Base-by-base conservation (phyloP, 2,888 invertebrate genomes). In the Phytoseiulus persimilis region DNA sequence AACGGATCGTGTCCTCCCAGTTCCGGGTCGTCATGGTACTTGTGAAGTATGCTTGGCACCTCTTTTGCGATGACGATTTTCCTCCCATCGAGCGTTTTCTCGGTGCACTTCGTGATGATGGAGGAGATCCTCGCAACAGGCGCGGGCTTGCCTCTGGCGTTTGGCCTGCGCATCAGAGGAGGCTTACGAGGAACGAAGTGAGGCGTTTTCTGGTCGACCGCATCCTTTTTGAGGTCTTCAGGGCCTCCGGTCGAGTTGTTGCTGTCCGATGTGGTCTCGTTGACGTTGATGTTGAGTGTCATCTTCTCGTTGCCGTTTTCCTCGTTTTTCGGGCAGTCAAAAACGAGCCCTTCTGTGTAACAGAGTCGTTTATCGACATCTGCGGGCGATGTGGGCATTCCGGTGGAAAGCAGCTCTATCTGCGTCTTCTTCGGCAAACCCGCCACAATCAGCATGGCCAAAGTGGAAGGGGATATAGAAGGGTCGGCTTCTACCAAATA, bases 361-460 rank as follows among this genome's bases (percentile, higher is more conserved):
- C n/a, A 39, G 0, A 87, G 32, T 39, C 87, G 87, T 32, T 87
- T 9, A 45, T 87, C 87, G 87, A 87, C 45, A 39, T 87, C 87
- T 28, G 87, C 87, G 31, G 87, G 32, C 39, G 87, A 87, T n/a
- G 32, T n/a, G 23, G 87, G 87, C 87, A 87, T 87, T 23, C 87
- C 87, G 32, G 32, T 45, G 45, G 87, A 33, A 45, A 87, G 87
- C 87, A 87, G 87, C 45, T 87, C 87, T 11, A 87, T 87, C 87
- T 87, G 87, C 32, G 87, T 87, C 18, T 33, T 32, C 23, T 87
- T 87, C 33, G 87, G 87, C 31, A 87, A 45, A 28, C 32, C 87
- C 87, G 87, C 87, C 39, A 87, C 87, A 31, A 87, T 87, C 32
- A 87, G 87, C 87, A 87, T 87, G 87, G 32, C 87, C 87, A 87